A percentile compares a stretch with the other conserved stretches of the same genome.
phyloP scores from a whole-genome alignment of 1,140 invertebrate species.

The Cyphomyrmex costatus region DNA sequence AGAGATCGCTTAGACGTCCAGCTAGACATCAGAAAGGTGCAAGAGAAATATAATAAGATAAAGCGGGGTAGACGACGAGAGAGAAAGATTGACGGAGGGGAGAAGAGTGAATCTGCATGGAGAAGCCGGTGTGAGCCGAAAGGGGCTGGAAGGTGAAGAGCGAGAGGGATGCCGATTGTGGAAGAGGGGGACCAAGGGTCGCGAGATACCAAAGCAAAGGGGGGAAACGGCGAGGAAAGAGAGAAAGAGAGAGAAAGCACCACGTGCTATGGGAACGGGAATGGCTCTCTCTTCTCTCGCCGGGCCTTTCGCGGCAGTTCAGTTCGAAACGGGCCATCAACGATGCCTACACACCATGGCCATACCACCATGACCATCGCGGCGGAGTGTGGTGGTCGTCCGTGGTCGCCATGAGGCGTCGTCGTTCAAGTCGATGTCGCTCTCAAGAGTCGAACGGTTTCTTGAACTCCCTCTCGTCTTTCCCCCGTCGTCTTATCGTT shows the following conservation, averaged over 20 bases:
- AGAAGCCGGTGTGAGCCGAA: constrained; percentile 41
- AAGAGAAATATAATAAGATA: constrained; percentile 6
- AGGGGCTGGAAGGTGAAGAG: constrained; percentile 61
- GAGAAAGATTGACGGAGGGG: constrained; percentile 33
- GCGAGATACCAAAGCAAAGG: constrained; percentile 33
- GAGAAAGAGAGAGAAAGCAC: constrained; percentile 74
- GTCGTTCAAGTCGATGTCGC: constrained; percentile 59
- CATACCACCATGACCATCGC: constrained; percentile 76
- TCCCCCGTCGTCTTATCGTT: background rate
- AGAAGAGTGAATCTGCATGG: constrained; percentile 43
- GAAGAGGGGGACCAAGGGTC: constrained; percentile 30
- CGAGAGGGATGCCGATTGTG: constrained; percentile 30
- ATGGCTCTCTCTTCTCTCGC: constrained; percentile 79
- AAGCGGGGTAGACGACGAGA: background rate
- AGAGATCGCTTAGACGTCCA: constrained; percentile 4
- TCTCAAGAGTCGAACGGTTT: constrained; percentile 33
- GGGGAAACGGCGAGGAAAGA: constrained; percentile 34
- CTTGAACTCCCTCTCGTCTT: constrained; percentile 5
- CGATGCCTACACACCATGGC: constrained; percentile 84
- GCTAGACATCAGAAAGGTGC: constrained; percentile 6
- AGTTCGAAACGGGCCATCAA: constrained; percentile 85
- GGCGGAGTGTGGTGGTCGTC: constrained; percentile 57
- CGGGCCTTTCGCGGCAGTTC: constrained; percentile 73
- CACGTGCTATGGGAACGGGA: constrained; percentile 86
- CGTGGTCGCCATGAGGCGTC: constrained; percentile 73